Percentiles rank a stretch among this genome's conserved stretches.
Evolutionary conservation across 2,888 invertebrate species (phyloP).

Genomic region (Volucella bombylans): DNA sequence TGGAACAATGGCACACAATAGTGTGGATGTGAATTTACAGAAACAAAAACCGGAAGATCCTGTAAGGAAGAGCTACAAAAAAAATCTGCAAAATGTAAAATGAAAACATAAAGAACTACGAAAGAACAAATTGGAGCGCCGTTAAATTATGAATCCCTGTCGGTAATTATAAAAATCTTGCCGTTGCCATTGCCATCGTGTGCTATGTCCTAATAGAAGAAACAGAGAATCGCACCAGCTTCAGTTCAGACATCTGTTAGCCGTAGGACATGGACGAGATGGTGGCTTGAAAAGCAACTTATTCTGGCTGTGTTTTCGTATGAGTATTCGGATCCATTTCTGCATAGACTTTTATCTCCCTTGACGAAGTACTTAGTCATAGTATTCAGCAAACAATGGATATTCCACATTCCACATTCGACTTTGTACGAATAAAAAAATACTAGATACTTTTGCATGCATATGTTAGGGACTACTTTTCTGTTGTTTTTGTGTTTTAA

Average conservation of each 20-base stretch:
- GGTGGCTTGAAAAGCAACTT: constrained; percentile 31
- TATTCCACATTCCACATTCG: constrained; percentile 14
- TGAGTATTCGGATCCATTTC: constrained; percentile 33
- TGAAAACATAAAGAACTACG: constrained; percentile 33
- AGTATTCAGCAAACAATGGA: constrained; percentile 50
- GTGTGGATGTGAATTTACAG: not conserved
- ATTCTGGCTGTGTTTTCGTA: not conserved
- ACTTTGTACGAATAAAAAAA: not conserved
- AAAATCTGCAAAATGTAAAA: not conserved
- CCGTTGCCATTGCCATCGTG: not conserved
- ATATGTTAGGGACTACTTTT: too few species aligned
- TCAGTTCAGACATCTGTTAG: constrained; percentile 19
- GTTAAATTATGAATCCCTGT: constrained; percentile 53
- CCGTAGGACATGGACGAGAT: constrained; percentile 12
- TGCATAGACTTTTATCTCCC: constrained; percentile 32
- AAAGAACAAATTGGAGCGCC: constrained; percentile 45
- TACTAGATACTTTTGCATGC: not conserved
- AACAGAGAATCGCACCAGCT: not conserved
- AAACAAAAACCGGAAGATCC: constrained; percentile 19
- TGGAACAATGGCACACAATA: constrained; percentile 15
- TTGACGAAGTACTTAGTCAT: constrained; percentile 13
- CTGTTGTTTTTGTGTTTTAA: too few species aligned
- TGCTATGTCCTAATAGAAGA: not conserved
- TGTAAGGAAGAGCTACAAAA: constrained; percentile 6
- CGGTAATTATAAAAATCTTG: constrained; percentile 46